phyloP scores from a whole-genome alignment of 92 coral and sea anemone species.

The Metridium senile region DNA sequence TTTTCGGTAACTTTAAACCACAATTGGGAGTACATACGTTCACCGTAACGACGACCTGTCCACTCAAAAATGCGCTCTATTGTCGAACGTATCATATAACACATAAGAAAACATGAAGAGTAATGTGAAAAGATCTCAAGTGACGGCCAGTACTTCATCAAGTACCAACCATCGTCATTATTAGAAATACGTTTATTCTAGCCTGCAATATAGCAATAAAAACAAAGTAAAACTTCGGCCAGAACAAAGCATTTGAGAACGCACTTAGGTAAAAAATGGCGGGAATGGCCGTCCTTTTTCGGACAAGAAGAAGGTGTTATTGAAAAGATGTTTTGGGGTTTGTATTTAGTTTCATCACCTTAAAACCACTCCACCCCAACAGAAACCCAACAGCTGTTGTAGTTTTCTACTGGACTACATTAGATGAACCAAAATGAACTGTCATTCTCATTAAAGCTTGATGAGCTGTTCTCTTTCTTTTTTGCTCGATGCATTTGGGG shows the following conservation, averaged over 20 bases:
- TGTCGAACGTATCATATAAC: conserved; percentile 32
- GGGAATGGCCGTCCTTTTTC: background rate
- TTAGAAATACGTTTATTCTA: conserved; percentile 11
- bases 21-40: conserved; percentile 68
- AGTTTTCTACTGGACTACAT: conserved; percentile 13
- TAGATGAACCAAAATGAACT: conserved; percentile 6
- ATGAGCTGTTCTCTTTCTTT: conserved; percentile 40
- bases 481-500: conserved; percentile 10
- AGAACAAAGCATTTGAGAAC: background rate
- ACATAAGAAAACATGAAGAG: conserved; percentile 34
- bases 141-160: conserved; percentile 39
- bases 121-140: conserved; percentile 45
- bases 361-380: conserved; percentile 23
- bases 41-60: conserved; percentile 79
- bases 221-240: background rate
- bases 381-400: conserved; percentile 26
- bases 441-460: conserved; percentile 36
- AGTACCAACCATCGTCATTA: conserved; percentile 24
- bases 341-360: conserved; percentile 16
- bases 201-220: background rate
- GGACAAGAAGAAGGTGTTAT: background rate
- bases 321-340: conserved; percentile 17
- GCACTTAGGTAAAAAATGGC: background rate
- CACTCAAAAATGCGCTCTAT: conserved; percentile 12
- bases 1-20: conserved; percentile 22